These are phyloP conservation scores for Mormoops blainvillei DNA, from an alignment of 2,113 vertebrate genomes.

Conservation along the genomic window DNA sequence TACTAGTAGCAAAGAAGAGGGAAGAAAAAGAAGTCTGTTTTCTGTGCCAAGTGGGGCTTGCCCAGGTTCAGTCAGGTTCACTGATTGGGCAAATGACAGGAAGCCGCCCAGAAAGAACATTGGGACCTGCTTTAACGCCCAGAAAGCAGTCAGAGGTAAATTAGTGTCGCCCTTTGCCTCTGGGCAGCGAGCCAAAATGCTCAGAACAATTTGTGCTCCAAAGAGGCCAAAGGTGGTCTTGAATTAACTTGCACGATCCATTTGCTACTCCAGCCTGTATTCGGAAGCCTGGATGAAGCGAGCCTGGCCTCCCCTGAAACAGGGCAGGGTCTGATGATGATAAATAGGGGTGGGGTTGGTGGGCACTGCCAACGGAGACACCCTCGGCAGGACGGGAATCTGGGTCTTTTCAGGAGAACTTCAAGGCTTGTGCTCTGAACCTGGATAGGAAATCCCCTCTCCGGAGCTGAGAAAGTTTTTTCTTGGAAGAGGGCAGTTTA, in stretches of 20 bases:
- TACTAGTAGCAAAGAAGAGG: background rate
- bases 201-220: background rate
- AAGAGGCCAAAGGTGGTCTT: background rate
- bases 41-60: background rate
- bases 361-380: too few species aligned
- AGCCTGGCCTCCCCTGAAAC: background rate
- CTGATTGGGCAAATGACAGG: background rate
- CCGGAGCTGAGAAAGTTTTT: background rate
- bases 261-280: background rate
- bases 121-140: background rate
- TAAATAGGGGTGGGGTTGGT: too few species aligned
- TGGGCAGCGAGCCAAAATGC: background rate
- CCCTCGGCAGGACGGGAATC: background rate
- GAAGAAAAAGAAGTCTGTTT: background rate
- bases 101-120: background rate
- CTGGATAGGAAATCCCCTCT: background rate
- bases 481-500: background rate
- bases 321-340: background rate
- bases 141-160: background rate
- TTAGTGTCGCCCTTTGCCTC: background rate
- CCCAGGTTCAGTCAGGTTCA: background rate
- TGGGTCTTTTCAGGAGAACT: background rate
- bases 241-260: too few species aligned
- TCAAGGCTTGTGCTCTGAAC: background rate
- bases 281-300: background rate